Conservation (phyloP, 2,888 invertebrate species). For the Coenonympha glycerion region DNA sequence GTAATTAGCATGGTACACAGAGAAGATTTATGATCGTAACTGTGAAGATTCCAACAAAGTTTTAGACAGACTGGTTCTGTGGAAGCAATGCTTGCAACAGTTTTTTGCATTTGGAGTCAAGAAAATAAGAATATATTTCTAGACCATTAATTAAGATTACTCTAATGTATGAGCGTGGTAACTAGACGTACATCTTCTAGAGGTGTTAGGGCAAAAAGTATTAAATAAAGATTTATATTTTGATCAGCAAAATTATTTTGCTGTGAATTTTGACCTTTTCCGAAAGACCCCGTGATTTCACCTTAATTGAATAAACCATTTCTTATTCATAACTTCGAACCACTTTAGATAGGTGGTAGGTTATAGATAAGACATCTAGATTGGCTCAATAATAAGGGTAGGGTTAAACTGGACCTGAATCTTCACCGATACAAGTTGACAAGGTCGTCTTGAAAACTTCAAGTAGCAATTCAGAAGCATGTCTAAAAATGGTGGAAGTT, state of each 20-base stretch:
- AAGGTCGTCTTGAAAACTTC: slow-evolving; percentile 9
- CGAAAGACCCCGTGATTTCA: neutral
- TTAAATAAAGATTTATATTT: no score
- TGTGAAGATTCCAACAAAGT: no score
- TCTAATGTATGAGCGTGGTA: no score
- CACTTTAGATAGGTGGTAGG: neutral
- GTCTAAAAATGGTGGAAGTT: neutral
- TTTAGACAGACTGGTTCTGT: no score
- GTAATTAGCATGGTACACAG: neutral
- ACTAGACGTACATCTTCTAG: no score
- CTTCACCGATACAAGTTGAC: slow-evolving; percentile 12
- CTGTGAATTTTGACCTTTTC: neutral
- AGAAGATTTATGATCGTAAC: neutral
- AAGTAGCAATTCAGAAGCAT: slow-evolving; percentile 3
- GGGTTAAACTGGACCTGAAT: slow-evolving; percentile 22
- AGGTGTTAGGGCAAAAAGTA: no score
- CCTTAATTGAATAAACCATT: neutral
- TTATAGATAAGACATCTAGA: slow-evolving; percentile 16
- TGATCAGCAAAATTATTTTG: no score
- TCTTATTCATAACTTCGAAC: slow-evolving; percentile 1
- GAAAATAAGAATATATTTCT: slow-evolving; percentile 2
- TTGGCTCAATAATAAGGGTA: slow-evolving; percentile 23
- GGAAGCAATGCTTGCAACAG: no score
- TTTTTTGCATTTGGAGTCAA: no score
- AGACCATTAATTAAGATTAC: no score